phyloP scores from a whole-genome alignment of 2,888 invertebrate species.

The Euzophera pinguis region DNA sequence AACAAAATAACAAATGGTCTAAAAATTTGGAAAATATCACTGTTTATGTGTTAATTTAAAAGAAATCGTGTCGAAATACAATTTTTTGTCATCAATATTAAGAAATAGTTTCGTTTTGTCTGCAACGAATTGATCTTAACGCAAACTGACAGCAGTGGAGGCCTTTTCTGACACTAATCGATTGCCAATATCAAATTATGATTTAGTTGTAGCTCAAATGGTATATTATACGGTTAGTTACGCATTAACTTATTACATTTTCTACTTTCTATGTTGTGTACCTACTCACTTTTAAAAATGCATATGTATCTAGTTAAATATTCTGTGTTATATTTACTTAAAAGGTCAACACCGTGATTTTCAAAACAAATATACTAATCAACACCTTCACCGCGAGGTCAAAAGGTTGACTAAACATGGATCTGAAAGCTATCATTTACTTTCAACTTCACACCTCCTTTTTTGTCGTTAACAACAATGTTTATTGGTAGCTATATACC shows the following conservation, averaged over 20 bases:
- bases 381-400: too few species aligned
- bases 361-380: too few species aligned
- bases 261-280: slow-evolving; percentile 12
- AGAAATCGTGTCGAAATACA: slow-evolving; percentile 14
- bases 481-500: too few species aligned
- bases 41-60: background rate
- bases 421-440: slow-evolving; percentile 39
- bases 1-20: background rate
- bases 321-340: background rate
- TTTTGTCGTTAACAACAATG: too few species aligned
- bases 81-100: slow-evolving; percentile 31
- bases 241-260: slow-evolving; percentile 27
- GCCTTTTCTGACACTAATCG: slow-evolving; percentile 44
- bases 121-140: slow-evolving; percentile 49
- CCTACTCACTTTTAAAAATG: background rate
- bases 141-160: slow-evolving; percentile 43
- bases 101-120: slow-evolving; percentile 42
- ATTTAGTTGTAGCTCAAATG: slow-evolving; percentile 38
- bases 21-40: background rate
- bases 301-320: background rate
- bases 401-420: too few species aligned
- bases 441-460: slow-evolving; percentile 40
- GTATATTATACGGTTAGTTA: slow-evolving; percentile 37
- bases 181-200: slow-evolving; percentile 53
- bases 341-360: background rate